Base-by-base conservation (phyloP, 2,797 vertebrate genomes). In the Crocidura indochinensis region DNA sequence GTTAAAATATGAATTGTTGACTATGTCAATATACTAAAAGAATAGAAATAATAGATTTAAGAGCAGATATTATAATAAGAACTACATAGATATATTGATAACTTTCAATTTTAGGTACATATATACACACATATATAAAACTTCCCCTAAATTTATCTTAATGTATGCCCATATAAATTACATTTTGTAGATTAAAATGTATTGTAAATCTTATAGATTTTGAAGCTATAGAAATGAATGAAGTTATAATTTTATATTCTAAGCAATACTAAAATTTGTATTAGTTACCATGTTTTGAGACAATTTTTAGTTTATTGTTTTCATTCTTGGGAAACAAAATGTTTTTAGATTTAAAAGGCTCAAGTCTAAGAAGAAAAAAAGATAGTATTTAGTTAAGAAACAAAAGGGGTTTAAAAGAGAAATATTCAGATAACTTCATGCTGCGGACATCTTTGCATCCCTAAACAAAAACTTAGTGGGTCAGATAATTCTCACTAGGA, bases 181-280 rank as follows among this genome's bases (percentile, higher is more conserved):
- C 38, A 38, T 38, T 38, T 2, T 38, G 38, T 38, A 38, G 38
- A 38, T 5, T 38, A 38, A 38, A 38, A 38, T 38, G 38, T 38
- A 38, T 38, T 38, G 38, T 38, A 38, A 38, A 38, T 38, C 38
- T 38, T 38, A 38, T 38, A 38, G 38, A 38, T 38, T 38, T 38
- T 38, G 38, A 38, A 38, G 38, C 2, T 38, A 38, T 38, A 38
- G 38, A 38, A 38, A n/a, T n/a, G n/a, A n/a, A n/a, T n/a, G n/a
- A n/a, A n/a, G 2, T 38, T 53, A 17, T 53, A 53, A 2, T 53
- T 53, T 51, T 53, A 14, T 14, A 53, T 1, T 76, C 26, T 60
- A 92, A 60, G 5, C 53, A 81, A 80, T 53, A 26, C 69, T 38
- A 38, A 38, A 82, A 87, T 67, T 87, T 24, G 6, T 73, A 88